phyloP scores from a whole-genome alignment of 2,888 invertebrate species.

The Scaptomyza polygonia region DNA sequence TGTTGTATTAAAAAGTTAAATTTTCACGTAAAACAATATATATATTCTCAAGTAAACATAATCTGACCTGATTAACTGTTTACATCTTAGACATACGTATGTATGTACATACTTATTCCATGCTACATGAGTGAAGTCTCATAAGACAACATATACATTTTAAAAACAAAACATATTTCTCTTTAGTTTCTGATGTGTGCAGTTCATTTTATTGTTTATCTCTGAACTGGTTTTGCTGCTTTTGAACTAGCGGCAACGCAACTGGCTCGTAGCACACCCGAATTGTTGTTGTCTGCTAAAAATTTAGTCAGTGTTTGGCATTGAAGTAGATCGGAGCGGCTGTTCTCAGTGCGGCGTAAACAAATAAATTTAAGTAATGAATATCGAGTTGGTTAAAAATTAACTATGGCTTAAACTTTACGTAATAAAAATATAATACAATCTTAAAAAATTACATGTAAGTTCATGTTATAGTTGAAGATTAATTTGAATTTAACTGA shows the following conservation, averaged over 20 bases:
- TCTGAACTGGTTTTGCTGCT: slow-evolving; percentile 14
- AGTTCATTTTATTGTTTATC: slow-evolving; percentile 6
- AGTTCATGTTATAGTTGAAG: neutral
- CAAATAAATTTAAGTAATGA: slow-evolving; percentile 46
- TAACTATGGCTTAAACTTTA: slow-evolving; percentile 1
- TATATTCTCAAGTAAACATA: neutral
- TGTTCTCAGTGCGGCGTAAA: slow-evolving; percentile 51
- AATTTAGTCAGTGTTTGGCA: slow-evolving; percentile 55
- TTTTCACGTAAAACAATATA: neutral
- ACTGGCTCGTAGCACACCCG: slow-evolving; percentile 16
- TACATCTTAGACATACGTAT: too few relatives aligned
- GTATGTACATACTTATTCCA: too few relatives aligned
- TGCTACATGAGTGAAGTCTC: too few relatives aligned
- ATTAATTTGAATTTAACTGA: neutral
- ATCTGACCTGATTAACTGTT: too few relatives aligned
- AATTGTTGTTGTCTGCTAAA: slow-evolving; percentile 48
- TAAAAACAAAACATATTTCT: neutral
- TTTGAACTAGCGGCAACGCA: slow-evolving; percentile 14
- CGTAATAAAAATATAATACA: neutral
- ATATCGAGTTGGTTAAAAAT: slow-evolving; percentile 10
- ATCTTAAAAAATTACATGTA: slow-evolving; percentile 6
- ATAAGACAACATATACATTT: too few relatives aligned
- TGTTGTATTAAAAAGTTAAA: neutral
- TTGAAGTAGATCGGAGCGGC: slow-evolving; percentile 49
- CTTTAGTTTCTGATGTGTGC: neutral